Percentiles rank a stretch among this genome's conserved stretches.
Conservation (phyloP, 2,113 vertebrate genomes). For the Rana temporaria region DNA sequence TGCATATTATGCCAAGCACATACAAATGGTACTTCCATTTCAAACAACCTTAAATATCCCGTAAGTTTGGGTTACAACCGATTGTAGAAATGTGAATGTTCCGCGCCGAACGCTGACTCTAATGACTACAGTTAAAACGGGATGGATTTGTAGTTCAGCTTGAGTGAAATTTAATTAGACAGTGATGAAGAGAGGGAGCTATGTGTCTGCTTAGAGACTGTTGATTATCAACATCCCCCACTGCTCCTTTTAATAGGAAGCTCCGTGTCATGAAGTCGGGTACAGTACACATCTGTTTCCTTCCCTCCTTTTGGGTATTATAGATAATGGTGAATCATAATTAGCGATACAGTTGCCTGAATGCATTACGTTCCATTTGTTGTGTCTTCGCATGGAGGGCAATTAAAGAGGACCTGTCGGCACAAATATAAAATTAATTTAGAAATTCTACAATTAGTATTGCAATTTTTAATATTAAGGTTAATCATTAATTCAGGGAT, state of each 20-base stretch:
- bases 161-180: conserved; percentile 66
- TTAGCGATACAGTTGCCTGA: conserved; percentile 38
- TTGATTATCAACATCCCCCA: conserved; percentile 44
- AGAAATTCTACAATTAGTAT: too few relatives aligned
- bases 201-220: conserved; percentile 5
- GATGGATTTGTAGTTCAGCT: conserved; percentile 58
- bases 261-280: conserved; percentile 48
- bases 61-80: background rate
- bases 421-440: too few relatives aligned
- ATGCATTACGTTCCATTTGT: conserved; percentile 11
- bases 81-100: background rate
- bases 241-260: conserved; percentile 48
- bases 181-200: conserved; percentile 63
- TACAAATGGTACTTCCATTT: background rate
- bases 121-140: conserved; percentile 30
- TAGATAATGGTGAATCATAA: conserved; percentile 56
- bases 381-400: background rate
- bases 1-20: too few relatives aligned
- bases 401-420: background rate
- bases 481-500: too few relatives aligned
- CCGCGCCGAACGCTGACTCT: conserved; percentile 16
- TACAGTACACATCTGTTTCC: conserved; percentile 49
- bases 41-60: background rate
- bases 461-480: too few relatives aligned
- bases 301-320: conserved; percentile 53